Base-by-base conservation (phyloP, 2,888 invertebrate genomes). In the Thecocarcelia acutangulata region DNA sequence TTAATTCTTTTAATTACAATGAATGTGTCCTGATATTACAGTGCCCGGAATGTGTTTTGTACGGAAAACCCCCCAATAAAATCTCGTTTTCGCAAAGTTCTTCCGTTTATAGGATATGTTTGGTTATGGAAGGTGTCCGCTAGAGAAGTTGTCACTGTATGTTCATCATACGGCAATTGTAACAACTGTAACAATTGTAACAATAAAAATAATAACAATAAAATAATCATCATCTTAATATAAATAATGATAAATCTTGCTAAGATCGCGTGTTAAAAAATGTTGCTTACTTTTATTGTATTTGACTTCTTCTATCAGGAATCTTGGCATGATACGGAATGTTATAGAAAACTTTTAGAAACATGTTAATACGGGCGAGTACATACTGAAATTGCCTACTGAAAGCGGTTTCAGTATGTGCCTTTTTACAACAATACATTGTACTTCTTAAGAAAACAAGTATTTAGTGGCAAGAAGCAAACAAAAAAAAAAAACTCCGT, bases 241-340 rank as follows among this genome's bases (percentile, higher is more conserved):
- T 37, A 61, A 73, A 58, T 42, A 77, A 64, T 19, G n/a, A 50
- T 50, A 15, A 73, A 68, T 44, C 33, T 46, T 58, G 37, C 59
- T 46, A 48, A 70, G 74, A 78, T 82, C 70, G 82, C 82, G 82
- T 82, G 82, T 61, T 70, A 21, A 19, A 33, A 64, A 78, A 82
- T 78, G 54, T 74, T 78, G 59, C 77, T 70, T 74, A 78, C 58
- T 74, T 78, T 82, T 69, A 78, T 82, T 82, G 77, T 78, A 70
- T 78, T 78, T 82, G 81, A 82, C 82, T 82, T 78, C 68, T 74
- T 74, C 52, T 66, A 74, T 50, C 58, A 66, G 59, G 64, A 70
- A 74, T 78, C 64, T 70, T 78, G 73, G 69, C 73, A 54, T 73
- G 73, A 44, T 56, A 64, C 48, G 42, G 54, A 64, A 78, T 52